Evolutionary conservation across 2,797 vertebrate species (phyloP).

Genomic region (Halcyon leucocephala): DNA sequence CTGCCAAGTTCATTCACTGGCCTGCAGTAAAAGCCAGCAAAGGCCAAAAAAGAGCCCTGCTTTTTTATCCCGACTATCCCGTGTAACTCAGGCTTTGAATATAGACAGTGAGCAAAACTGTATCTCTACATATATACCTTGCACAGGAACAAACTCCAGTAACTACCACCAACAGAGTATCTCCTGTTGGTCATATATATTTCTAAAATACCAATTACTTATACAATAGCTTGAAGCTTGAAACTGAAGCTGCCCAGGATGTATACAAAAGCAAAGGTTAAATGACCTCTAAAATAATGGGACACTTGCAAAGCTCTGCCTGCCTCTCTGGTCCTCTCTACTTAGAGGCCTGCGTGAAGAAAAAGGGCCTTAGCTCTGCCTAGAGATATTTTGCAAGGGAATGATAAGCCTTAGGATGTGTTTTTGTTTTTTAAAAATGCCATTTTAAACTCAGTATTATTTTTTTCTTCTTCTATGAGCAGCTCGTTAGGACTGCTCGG

Average conservation of each 20-base stretch:
- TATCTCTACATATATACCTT: background rate
- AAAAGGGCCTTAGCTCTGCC: background rate
- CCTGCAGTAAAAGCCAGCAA: slow-evolving; percentile 29
- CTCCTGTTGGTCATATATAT: background rate
- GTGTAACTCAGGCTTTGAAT: background rate
- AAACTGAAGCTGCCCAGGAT: background rate
- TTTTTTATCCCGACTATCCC: slow-evolving; percentile 14
- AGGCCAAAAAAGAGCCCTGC: background rate
- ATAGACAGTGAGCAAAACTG: slow-evolving; percentile 2
- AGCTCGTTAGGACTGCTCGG: background rate
- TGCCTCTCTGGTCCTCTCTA: background rate
- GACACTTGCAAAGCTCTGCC: background rate
- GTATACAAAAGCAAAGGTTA: background rate
- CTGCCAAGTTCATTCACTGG: slow-evolving; percentile 59
- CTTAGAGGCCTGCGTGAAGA: background rate
- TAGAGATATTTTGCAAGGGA: background rate
- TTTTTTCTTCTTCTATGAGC: background rate
- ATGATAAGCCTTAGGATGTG: background rate
- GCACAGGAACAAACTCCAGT: background rate
- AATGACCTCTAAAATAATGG: background rate
- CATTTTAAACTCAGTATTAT: background rate
- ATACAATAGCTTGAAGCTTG: background rate
- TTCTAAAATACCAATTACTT: background rate
- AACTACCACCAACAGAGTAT: background rate
- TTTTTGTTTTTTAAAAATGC: background rate